Evolutionary conservation across 1,140 invertebrate species (phyloP), one percentile per base, ranked within the genome.

Genomic region (Dysdera silvatica): DNA sequence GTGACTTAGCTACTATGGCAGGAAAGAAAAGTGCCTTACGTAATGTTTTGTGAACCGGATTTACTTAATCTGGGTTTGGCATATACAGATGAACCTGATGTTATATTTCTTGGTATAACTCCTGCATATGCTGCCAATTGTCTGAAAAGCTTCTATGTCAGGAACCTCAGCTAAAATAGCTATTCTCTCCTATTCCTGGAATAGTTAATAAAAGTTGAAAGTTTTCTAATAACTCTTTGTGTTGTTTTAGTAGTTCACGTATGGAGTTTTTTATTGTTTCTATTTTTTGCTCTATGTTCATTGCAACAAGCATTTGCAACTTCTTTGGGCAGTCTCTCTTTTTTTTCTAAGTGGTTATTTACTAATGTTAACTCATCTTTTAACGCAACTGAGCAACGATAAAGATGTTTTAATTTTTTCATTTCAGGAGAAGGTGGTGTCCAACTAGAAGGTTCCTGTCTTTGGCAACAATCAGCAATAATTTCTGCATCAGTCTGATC

Each of bases 391-490:
- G 29, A 45, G 23, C 41, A 57, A 57, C 28, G 55, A 32, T 57
- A 33, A 57, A 47, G 41, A 57, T 57, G 26, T 43, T 32, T 57
- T 32, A 45, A 33, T 57, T 47, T 45, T 57, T 57, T 47, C 31
- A 16, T 43, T 47, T 57, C 55, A 47, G 41, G 54, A 47, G 55
- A 33, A 51, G 28, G 26, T 51, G 26, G 48, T 7, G 48, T 18
- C n/a, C 52, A 54, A 23, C 52, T 12, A 31, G 55, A 31, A 26
- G 55, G 55, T 57, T 57, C 55, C 41, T 57, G 55, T 16, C 28
- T 57, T 57, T 57, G 55, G 55, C 55, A 57, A 47, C 33, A 57
- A 47, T 57, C 55, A 57, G 41, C 55, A 33, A 57, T 47, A 57
- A 45, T 47, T 33, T 45, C 55, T 57, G 41, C 55, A 57, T 57